A percentile compares a stretch with the other conserved stretches of the same genome.
Evolutionary conservation across 2,113 vertebrate genomes (phyloP).

Genomic region (Rynchops niger): DNA sequence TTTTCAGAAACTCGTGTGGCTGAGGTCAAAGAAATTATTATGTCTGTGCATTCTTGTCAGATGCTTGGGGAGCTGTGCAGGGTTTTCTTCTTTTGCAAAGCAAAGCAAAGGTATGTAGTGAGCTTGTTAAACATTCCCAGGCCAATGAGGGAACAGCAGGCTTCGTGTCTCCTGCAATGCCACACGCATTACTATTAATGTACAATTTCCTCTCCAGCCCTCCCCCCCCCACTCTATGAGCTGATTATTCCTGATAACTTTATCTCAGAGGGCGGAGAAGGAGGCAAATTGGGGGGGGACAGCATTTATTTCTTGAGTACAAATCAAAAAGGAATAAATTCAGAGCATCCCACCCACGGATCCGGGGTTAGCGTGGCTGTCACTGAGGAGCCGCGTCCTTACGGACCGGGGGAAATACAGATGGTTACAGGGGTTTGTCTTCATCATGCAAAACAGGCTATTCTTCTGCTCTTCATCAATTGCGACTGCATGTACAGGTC

Average conservation of each 20-base stretch:
- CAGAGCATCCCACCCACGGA: background rate
- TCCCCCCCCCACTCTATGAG: background rate
- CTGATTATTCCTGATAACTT: constrained; percentile 44
- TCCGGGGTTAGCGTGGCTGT: background rate
- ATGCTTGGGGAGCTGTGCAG: constrained; percentile 69
- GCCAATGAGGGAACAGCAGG: constrained; percentile 49
- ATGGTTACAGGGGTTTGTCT: background rate
- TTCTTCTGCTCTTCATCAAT: background rate
- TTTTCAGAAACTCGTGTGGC: constrained; percentile 82
- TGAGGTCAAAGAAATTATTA: constrained; percentile 89
- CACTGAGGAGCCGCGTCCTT: background rate
- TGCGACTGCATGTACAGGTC: background rate
- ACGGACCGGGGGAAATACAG: background rate
- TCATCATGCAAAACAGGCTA: background rate
- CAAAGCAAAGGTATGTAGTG: constrained; percentile 43
- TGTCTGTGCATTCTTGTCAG: constrained; percentile 81
- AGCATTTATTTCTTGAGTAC: background rate
- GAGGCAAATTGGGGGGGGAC: background rate
- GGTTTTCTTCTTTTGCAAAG: constrained; percentile 55
- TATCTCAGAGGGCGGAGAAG: background rate
- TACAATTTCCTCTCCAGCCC: background rate
- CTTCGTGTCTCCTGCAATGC: constrained; percentile 7
- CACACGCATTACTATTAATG: constrained; percentile 13
- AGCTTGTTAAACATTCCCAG: constrained; percentile 54
- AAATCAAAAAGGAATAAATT: constrained; percentile 19